These are phyloP conservation scores for Himalopsyche kuldschensis DNA, from an alignment of 2,888 invertebrate genomes.

Conservation along the genomic window DNA sequence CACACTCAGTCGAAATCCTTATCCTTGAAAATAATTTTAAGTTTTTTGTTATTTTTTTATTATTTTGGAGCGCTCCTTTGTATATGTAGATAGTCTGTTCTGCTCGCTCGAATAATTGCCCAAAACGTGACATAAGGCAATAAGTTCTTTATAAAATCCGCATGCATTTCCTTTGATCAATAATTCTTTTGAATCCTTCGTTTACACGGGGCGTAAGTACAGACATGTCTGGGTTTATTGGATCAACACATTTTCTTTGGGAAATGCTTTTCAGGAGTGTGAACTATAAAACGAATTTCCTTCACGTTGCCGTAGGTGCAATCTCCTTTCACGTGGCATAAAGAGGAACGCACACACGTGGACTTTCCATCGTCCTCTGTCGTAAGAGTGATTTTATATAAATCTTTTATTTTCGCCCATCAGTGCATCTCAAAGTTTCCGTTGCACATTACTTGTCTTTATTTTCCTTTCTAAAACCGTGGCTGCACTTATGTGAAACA, in stretches of 20 bases:
- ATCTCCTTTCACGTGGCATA: constrained; percentile 3
- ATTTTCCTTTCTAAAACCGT: too few species aligned
- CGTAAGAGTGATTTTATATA: constrained; percentile 7
- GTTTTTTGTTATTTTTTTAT: too few species aligned
- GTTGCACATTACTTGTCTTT: too few species aligned
- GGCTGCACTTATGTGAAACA: too few species aligned
- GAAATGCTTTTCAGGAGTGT: constrained; percentile 11
- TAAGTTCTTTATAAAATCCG: background rate
- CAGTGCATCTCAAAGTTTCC: too few species aligned
- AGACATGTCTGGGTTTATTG: constrained; percentile 11
- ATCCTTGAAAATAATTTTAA: too few species aligned
- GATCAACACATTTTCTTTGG: constrained; percentile 8
- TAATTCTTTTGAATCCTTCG: constrained; percentile 15
- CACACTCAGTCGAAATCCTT: too few species aligned
- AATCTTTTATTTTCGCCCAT: background rate
- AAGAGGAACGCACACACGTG: background rate
- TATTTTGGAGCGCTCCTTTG: too few species aligned
- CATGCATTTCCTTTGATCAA: background rate
- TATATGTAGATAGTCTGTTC: too few species aligned
- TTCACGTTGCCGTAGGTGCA: background rate
- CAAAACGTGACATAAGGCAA: background rate
- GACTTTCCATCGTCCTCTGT: background rate
- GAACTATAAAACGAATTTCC: background rate
- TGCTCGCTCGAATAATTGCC: background rate
- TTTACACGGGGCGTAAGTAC: background rate